Percentiles rank a stretch among this genome's conserved stretches.
These are phyloP conservation scores for Pammene fasciana DNA, from an alignment of 2,888 invertebrate genomes.

Conservation along the genomic window DNA sequence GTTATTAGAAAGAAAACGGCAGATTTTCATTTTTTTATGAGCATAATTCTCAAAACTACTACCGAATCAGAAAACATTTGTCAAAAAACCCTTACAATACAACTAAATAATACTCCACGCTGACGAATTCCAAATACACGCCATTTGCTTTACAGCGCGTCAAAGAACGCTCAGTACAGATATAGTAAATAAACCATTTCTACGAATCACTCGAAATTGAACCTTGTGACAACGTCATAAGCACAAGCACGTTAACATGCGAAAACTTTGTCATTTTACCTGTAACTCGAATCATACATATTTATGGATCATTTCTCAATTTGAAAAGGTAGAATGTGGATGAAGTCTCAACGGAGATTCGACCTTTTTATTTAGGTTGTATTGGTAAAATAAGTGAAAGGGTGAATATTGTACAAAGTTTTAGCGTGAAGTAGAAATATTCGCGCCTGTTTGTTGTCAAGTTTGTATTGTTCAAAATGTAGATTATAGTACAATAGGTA, in stretches of 20 bases:
- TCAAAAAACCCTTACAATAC: conserved; percentile 7
- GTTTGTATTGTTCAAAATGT: conserved; percentile 25
- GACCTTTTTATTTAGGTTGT: neutral
- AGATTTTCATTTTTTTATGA: neutral
- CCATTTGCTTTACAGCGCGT: conserved; percentile 12
- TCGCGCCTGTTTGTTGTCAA: conserved; percentile 52
- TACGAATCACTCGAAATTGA: neutral
- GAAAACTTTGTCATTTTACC: neutral
- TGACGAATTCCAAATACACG: conserved; percentile 12
- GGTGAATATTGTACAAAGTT: conserved; percentile 32
- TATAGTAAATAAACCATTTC: neutral
- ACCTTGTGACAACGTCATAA: neutral
- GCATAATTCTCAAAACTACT: neutral
- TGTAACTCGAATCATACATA: conserved; percentile 31
- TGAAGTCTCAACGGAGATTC: neutral
- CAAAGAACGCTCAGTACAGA: conserved; percentile 7
- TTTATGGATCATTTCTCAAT: conserved; percentile 18
- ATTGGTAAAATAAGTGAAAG: conserved; percentile 8
- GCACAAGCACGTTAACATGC: neutral
- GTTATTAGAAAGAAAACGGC: too few species aligned
- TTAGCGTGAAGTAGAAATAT: conserved; percentile 8
- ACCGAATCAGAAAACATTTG: neutral
- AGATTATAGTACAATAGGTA: neutral
- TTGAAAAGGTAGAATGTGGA: neutral
- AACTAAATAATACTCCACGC: conserved; percentile 3